Evolutionary conservation across 2,888 invertebrate species (phyloP).

Genomic region (Mesodorylaimus sp.): DNA sequence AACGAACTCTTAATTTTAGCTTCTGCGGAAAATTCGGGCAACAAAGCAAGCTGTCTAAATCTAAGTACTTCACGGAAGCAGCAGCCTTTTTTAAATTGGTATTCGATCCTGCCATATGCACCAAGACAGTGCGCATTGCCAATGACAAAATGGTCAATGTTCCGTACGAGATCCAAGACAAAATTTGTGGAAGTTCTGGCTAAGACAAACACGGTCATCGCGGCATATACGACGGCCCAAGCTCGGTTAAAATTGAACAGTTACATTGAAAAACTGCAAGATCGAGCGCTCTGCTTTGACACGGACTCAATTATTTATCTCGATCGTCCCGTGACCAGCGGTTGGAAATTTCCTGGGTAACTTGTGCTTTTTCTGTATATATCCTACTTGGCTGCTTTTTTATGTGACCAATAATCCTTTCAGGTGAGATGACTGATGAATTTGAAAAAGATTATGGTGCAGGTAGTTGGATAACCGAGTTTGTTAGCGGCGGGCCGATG

Average conservation of each 20-base stretch:
- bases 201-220: constrained; percentile 23
- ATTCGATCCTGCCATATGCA: constrained; percentile 1
- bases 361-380: too few species aligned
- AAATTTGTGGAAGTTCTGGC: neutral
- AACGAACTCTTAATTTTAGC: neutral
- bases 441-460: too few species aligned
- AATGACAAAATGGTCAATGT: constrained; percentile 9
- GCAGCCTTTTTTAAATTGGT: constrained; percentile 11
- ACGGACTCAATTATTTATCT: too few species aligned
- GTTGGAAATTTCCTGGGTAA: too few species aligned
- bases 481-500: too few species aligned
- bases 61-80: constrained; percentile 8
- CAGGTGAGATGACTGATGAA: too few species aligned
- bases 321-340: too few species aligned
- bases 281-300: constrained; percentile 28
- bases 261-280: constrained; percentile 22
- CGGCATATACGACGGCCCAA: constrained; percentile 27
- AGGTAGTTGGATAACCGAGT: too few species aligned
- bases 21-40: constrained; percentile 12
- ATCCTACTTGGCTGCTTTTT: too few species aligned
- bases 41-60: constrained; percentile 2
- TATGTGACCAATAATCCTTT: too few species aligned
- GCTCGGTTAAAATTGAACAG: constrained; percentile 26
- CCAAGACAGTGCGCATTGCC: constrained; percentile 1
- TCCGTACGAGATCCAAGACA: neutral